Evolutionary conservation across 1,140 invertebrate genomes (phyloP).

Genomic region (Thereuonema tuberculata): DNA sequence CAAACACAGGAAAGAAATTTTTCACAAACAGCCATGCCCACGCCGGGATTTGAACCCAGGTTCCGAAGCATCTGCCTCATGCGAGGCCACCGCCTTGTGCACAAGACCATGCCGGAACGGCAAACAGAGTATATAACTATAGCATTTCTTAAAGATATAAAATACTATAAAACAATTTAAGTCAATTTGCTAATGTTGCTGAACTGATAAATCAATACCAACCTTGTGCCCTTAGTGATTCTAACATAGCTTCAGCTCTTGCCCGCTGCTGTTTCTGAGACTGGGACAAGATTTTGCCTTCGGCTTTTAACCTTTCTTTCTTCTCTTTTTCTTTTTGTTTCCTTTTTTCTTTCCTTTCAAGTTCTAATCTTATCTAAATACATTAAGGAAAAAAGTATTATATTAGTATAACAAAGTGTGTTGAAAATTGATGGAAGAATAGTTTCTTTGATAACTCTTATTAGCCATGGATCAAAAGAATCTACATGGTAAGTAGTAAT

Average conservation of each 20-base stretch:
- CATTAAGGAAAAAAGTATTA: conserved; percentile 1
- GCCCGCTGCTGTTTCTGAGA: conserved; percentile 84
- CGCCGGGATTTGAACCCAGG: too few relatives aligned
- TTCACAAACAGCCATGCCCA: too few relatives aligned
- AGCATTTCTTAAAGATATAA: too few relatives aligned
- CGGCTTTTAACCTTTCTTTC: conserved; percentile 79
- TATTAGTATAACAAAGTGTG: conserved; percentile 16
- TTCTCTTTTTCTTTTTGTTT: conserved; percentile 92
- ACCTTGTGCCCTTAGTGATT: conserved; percentile 73
- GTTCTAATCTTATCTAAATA: conserved; percentile 51
- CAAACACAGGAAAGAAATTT: too few relatives aligned
- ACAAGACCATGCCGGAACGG: too few relatives aligned
- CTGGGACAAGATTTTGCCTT: conserved; percentile 82
- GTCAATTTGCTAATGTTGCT: conserved; percentile 34
- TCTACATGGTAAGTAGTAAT: too few relatives aligned
- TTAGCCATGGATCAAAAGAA: too few relatives aligned
- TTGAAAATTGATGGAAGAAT: too few relatives aligned
- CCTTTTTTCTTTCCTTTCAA: conserved; percentile 63
- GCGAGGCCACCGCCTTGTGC: too few relatives aligned
- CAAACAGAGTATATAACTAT: too few relatives aligned
- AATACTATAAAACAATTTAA: conserved; percentile 2
- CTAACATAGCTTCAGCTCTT: conserved; percentile 70
- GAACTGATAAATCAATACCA: conserved; percentile 5
- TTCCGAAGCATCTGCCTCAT: too few relatives aligned
- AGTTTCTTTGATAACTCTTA: too few relatives aligned